phyloP scores from a whole-genome alignment of 2,888 invertebrate genomes.

The Nebria brevicollis region DNA sequence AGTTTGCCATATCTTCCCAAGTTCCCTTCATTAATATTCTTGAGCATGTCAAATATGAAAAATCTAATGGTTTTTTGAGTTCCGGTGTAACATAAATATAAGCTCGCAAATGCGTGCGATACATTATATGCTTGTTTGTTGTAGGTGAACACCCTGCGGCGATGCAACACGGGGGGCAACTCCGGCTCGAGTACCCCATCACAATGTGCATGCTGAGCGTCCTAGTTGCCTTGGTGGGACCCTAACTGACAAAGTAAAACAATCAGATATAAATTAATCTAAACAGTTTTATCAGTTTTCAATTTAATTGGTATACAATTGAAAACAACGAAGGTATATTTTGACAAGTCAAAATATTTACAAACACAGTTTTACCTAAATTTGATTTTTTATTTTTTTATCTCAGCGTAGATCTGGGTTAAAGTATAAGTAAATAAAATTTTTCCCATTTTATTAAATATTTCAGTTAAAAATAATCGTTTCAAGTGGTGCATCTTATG shows the following conservation, averaged over 20 bases:
- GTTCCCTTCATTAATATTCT: neutral
- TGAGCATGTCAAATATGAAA: neutral
- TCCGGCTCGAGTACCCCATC: slow-evolving; percentile 76
- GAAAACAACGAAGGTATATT: neutral
- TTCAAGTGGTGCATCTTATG: too few species aligned
- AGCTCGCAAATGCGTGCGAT: neutral
- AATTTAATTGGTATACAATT: neutral
- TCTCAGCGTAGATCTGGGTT: too few species aligned
- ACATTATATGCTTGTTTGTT: slow-evolving; percentile 51
- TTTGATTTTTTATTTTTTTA: too few species aligned
- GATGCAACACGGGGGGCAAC: slow-evolving; percentile 83
- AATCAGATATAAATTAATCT: neutral
- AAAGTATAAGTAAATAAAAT: too few species aligned
- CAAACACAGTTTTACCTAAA: too few species aligned
- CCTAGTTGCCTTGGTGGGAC: slow-evolving; percentile 71
- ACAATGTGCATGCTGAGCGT: slow-evolving; percentile 77
- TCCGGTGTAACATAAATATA: neutral
- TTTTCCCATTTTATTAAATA: too few species aligned
- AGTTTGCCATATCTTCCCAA: too few species aligned
- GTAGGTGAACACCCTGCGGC: slow-evolving; percentile 87
- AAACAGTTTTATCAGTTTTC: neutral
- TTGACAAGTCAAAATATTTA: neutral
- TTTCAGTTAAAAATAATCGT: too few species aligned
- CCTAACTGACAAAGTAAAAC: slow-evolving; percentile 54
- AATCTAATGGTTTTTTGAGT: neutral